phyloP scores from a whole-genome alignment of 2,797 vertebrate genomes.

The Arctocebus calabarensis region DNA sequence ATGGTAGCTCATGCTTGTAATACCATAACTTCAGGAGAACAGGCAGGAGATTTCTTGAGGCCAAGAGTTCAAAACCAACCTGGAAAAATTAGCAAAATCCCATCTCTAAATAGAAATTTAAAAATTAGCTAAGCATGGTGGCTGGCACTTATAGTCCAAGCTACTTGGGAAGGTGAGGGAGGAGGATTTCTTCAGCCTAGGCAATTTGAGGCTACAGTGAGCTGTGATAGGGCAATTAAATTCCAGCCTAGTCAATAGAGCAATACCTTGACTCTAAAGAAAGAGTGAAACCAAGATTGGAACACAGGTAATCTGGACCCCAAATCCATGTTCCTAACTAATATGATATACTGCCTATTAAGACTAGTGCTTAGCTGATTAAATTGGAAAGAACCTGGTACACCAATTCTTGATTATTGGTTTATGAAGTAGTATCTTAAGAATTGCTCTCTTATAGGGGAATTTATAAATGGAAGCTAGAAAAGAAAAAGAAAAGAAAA shows the following conservation, averaged over 20 bases:
- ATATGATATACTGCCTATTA: not conserved
- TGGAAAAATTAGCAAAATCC: not conserved
- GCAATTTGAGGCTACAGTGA: not conserved
- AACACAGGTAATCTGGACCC: not conserved
- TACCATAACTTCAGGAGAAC: not conserved
- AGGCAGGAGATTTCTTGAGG: not conserved
- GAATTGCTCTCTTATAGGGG: not conserved
- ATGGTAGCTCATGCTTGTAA: not conserved
- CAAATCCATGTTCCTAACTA: not conserved
- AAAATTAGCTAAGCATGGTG: not conserved
- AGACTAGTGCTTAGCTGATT: not conserved
- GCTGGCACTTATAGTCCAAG: not conserved
- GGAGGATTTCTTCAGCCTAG: not conserved
- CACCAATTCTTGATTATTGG: not conserved
- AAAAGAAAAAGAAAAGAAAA: slow-evolving; percentile 1
- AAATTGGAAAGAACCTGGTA: not conserved
- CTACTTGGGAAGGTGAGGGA: not conserved
- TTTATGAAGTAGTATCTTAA: slow-evolving; percentile 12
- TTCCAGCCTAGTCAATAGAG: not conserved
- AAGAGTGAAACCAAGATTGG: not conserved
- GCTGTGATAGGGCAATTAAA: not conserved
- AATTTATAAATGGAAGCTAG: not conserved
- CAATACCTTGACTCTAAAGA: not conserved
- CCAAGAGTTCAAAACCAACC: not conserved
- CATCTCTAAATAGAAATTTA: not conserved